A percentile compares a stretch with the other conserved stretches of the same genome.
These are phyloP conservation scores for Champsocephalus gunnari DNA, from an alignment of 2,797 vertebrate genomes.

Conservation along the genomic window DNA sequence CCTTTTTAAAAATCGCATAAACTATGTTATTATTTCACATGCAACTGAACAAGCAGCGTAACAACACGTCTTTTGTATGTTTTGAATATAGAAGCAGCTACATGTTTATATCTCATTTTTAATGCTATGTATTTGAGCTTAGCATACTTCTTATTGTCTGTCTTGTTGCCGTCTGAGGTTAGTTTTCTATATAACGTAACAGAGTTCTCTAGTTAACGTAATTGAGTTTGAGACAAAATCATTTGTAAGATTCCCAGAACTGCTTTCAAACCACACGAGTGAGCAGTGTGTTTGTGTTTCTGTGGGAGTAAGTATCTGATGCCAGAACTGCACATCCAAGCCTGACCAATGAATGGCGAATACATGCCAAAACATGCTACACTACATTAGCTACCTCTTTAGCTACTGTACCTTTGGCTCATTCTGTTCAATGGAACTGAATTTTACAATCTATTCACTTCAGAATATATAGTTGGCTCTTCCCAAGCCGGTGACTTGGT, in stretches of 20 bases:
- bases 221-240: not conserved
- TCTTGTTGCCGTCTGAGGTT: no score
- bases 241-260: slow-evolving; percentile 7
- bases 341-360: slow-evolving; percentile 4
- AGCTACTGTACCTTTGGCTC: not conserved
- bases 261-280: slow-evolving; percentile 4
- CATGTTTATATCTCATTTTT: no score
- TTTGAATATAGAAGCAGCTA: not conserved
- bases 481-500: not conserved
- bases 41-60: slow-evolving; percentile 7
- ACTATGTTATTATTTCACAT: not conserved
- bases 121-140: not conserved
- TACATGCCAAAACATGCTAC: slow-evolving; percentile 7
- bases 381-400: not conserved
- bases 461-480: not conserved
- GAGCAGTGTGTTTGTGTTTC: not conserved
- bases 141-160: not conserved
- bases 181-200: not conserved
- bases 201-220: not conserved
- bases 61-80: not conserved
- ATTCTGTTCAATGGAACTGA: slow-evolving; percentile 6
- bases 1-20: not conserved
- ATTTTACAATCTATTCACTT: not conserved
- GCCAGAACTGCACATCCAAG: slow-evolving; percentile 1
- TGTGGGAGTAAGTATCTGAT: not conserved